phyloP scores from a whole-genome alignment of 2,888 invertebrate genomes.

The Scelioninae gen. 2 region DNA sequence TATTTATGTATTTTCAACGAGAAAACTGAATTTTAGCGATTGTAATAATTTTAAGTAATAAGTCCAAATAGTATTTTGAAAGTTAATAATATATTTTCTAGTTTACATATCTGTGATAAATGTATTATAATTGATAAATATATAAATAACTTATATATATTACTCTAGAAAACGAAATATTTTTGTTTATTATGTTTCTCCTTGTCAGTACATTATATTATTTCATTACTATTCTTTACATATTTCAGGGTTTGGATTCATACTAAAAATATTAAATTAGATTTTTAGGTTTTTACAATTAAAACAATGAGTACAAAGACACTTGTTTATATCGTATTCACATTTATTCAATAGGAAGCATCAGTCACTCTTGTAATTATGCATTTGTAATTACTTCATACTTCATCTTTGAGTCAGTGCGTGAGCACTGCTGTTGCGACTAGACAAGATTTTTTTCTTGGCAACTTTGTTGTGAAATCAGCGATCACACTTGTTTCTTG shows the following conservation, averaged over 20 bases:
- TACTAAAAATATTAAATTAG: constrained; percentile 11
- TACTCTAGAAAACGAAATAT: constrained; percentile 1
- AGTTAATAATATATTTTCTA: constrained; percentile 72
- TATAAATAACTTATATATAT: constrained; percentile 57
- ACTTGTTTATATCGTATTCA: constrained; percentile 37
- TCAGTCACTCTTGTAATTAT: constrained; percentile 48
- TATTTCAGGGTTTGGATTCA: too few species aligned
- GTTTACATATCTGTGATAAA: constrained; percentile 75
- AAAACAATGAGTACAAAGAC: constrained; percentile 44
- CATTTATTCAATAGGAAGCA: constrained; percentile 57
- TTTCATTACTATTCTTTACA: too few species aligned
- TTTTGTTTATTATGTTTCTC: constrained; percentile 19
- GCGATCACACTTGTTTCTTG: constrained; percentile 55
- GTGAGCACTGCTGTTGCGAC: constrained; percentile 55
- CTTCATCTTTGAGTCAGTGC: constrained; percentile 58
- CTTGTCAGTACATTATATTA: too few species aligned
- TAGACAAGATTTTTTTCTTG: constrained; percentile 58
- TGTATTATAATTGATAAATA: constrained; percentile 67
- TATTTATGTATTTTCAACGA: constrained; percentile 29
- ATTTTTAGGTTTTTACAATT: constrained; percentile 30
- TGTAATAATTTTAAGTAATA: constrained; percentile 60
- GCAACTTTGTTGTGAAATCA: constrained; percentile 38
- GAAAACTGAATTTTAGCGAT: constrained; percentile 49
- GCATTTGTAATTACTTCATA: constrained; percentile 44
- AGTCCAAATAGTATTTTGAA: constrained; percentile 70